Evolutionary conservation across 2,888 invertebrate species (phyloP), one percentile per base, ranked within the genome.

Genomic region (Holacanthella duospinosa): DNA sequence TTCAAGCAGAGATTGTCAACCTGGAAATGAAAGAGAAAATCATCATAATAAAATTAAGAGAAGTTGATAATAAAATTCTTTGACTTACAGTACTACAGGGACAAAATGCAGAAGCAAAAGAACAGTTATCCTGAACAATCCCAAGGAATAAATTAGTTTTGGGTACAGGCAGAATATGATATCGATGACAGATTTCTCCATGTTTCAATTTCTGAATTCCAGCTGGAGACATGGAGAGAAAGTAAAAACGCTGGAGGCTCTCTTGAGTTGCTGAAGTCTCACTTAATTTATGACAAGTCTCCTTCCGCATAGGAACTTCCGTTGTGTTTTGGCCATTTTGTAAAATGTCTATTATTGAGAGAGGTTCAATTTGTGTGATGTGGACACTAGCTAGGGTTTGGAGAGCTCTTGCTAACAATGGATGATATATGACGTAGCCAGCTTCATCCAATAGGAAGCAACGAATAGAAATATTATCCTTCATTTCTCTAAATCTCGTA

Each of bases 381-480:
- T 94, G 94, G 71, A 87, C 87, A 70, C 86, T 85, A 4, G 43
- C 36, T 19, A 59, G 9, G 1, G 60, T 58, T 25, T 62, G 61
- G 28, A 68, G 43, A 16, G 59, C 55, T 3, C 59, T 53, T 1
- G 60, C 82, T 68, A 93, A 80, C 56, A 86, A 85, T 16, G 90
- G 91, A 79, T 93, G 93, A 12, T 89, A 89, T 53, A 93, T 83
- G 64, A 94, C 79, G 76, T 92, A 94, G 0, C 93, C 94, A 71
- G 85, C 83, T 76, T 92, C 89, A 74, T 94, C 92, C 83, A 93
- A 88, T 36, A 94, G 79, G 74, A 94, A 87, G 78, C 94, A 94
- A 73, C 75, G 73, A 27, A 72, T 25, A 2, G 57, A 26, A n/a
- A 12, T 29, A n/a, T 44, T 59, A 3, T n/a, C 26, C n/a, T 58